Conservation (phyloP, 2,888 invertebrate species). For the Eupithecia exiguata region DNA sequence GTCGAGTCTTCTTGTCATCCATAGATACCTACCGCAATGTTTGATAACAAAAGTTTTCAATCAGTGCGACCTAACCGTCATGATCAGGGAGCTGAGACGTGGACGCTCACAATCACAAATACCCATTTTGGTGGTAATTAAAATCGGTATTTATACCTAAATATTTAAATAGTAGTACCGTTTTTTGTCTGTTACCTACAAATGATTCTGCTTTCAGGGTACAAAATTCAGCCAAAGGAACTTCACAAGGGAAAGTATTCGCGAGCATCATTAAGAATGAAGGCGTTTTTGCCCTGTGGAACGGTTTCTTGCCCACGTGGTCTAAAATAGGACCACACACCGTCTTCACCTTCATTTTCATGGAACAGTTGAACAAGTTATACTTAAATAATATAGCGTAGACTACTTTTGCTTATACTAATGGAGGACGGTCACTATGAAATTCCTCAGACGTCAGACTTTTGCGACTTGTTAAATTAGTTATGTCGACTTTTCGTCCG, state of each 20-base stretch:
- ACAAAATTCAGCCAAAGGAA: slow-evolving; percentile 95
- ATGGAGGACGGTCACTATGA: not conserved
- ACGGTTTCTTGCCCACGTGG: slow-evolving; percentile 97
- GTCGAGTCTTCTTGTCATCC: too few species aligned
- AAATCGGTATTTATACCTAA: too few species aligned
- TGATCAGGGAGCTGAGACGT: too few species aligned
- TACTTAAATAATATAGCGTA: slow-evolving; percentile 46
- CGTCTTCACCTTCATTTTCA: slow-evolving; percentile 96
- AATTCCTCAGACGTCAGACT: not conserved
- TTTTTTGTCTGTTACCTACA: not conserved
- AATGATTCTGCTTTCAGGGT: slow-evolving; percentile 84
- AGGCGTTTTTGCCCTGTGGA: slow-evolving; percentile 96
- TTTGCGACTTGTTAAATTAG: not conserved
- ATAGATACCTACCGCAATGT: too few species aligned
- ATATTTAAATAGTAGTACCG: too few species aligned
- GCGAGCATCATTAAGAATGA: slow-evolving; percentile 90
- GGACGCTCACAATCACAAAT: too few species aligned
- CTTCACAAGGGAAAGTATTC: slow-evolving; percentile 90
- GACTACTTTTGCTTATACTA: not conserved
- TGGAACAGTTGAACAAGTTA: slow-evolving; percentile 93
- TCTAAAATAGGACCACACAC: slow-evolving; percentile 98
- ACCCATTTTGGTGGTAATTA: too few species aligned
- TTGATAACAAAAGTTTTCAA: too few species aligned
- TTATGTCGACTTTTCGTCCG: not conserved
- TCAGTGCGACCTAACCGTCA: too few species aligned